phyloP scores from a whole-genome alignment of 2,113 vertebrate genomes.

The Pygoscelis adeliae region DNA sequence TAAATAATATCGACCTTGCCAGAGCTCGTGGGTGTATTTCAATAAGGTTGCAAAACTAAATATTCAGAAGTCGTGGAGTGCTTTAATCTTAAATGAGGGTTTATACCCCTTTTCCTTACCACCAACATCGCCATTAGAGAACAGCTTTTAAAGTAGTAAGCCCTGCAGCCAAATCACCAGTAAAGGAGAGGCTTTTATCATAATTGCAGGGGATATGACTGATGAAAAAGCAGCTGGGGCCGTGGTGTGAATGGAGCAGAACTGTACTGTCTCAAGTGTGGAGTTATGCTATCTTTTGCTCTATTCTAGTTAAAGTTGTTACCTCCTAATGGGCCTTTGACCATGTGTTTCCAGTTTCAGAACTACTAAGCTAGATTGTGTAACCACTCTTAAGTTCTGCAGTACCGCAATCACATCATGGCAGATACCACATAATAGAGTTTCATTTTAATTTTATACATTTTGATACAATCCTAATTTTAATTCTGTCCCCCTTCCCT shows the following conservation, averaged over 20 bases:
- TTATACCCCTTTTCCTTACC: neutral
- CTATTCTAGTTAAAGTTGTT: neutral
- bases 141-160: neutral
- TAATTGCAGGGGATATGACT: neutral
- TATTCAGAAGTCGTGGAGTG: neutral
- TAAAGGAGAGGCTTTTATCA: neutral
- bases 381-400: neutral
- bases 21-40: neutral
- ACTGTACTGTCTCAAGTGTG: neutral
- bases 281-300: neutral
- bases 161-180: neutral
- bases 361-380: neutral
- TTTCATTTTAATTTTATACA: neutral
- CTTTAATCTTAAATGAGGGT: neutral
- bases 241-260: neutral
- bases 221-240: neutral
- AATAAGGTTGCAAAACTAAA: neutral
- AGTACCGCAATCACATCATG: rapidly evolving
- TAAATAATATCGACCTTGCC: neutral
- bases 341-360: neutral
- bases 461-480: neutral
- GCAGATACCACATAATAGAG: neutral
- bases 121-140: neutral
- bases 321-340: neutral
- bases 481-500: neutral